Conservation (phyloP, 1,140 invertebrate genomes). For the Drosophila santomea region DNA sequence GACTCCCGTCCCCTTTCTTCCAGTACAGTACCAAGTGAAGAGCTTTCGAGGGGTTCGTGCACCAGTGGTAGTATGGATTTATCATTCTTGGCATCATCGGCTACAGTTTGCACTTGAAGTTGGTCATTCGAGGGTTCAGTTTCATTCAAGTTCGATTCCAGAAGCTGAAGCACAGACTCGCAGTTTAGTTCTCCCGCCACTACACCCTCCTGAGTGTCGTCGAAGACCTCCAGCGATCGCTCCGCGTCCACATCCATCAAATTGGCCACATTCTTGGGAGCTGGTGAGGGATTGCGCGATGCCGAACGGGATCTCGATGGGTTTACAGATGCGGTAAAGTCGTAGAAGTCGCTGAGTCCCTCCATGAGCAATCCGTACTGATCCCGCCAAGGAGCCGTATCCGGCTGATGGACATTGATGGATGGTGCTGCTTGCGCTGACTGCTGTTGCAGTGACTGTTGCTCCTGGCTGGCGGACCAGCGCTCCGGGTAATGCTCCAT, state of each 20-base stretch:
- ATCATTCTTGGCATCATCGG: conserved; percentile 51
- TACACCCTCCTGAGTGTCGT: conserved; percentile 55
- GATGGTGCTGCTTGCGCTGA: conserved; percentile 18
- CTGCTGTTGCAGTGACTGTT: conserved; percentile 4
- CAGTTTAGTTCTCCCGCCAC: conserved; percentile 57
- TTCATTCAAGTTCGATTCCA: conserved; percentile 48
- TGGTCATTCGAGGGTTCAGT: conserved; percentile 22
- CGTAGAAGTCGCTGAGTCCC: conserved; percentile 81
- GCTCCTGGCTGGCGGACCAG: conserved; percentile 59
- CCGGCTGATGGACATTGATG: conserved; percentile 62
- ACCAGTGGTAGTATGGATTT: conserved; percentile 47
- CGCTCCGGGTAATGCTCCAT: conserved; percentile 79
- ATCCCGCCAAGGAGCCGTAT: conserved; percentile 75
- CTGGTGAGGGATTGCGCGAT: conserved; percentile 66
- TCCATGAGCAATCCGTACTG: conserved; percentile 75
- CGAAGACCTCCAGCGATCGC: conserved; percentile 61
- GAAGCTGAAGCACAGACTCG: conserved; percentile 57
- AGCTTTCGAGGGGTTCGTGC: conserved; percentile 31
- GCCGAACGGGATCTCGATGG: conserved; percentile 70
- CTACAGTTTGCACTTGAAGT: conserved; percentile 50
- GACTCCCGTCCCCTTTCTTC: conserved; percentile 2
- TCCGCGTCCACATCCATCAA: conserved; percentile 50
- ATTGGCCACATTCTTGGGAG: conserved; percentile 68
- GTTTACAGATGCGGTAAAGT: conserved; percentile 77
- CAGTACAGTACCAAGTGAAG: background rate